Percentiles rank a stretch among this genome's conserved stretches.
Conservation (phyloP, 2,888 invertebrate species). For the Lymantria monacha region DNA sequence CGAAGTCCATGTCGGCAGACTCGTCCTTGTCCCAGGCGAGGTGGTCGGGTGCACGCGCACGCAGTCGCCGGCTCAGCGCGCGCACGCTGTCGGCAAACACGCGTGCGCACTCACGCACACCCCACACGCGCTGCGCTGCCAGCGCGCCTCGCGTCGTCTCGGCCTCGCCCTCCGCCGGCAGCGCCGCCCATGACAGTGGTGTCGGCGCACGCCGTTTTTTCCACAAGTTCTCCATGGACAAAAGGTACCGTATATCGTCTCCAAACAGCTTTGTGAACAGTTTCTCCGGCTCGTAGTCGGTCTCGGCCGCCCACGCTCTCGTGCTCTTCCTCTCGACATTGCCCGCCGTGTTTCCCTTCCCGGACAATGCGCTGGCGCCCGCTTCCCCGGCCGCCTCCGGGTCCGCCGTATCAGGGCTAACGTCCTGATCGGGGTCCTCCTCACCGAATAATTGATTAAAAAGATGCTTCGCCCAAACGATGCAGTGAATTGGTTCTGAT, state of each 20-base stretch:
- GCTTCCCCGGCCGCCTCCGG: slow-evolving; percentile 92
- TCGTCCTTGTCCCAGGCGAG: slow-evolving; percentile 93
- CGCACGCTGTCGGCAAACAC: slow-evolving; percentile 86
- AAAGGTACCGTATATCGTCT: slow-evolving; percentile 96
- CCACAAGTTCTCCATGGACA: slow-evolving; percentile 98
- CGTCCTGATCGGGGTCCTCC: slow-evolving; percentile 97
- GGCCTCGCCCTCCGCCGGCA: slow-evolving; percentile 80
- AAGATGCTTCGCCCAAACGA: slow-evolving; percentile 99
- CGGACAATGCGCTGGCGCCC: slow-evolving; percentile 81
- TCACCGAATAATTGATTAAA: slow-evolving; percentile 99
- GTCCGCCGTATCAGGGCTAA: slow-evolving; percentile 98
- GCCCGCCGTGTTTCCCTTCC: slow-evolving; percentile 71
- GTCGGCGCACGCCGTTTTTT: slow-evolving; percentile 92
- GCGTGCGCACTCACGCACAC: slow-evolving; percentile 87
- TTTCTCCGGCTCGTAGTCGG: slow-evolving; percentile 90
- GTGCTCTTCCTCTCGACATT: slow-evolving; percentile 87
- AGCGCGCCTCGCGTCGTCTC: slow-evolving; percentile 75
- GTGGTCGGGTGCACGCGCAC: not conserved
- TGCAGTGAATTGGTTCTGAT: slow-evolving; percentile 99
- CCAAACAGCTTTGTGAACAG: slow-evolving; percentile 96
- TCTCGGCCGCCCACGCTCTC: slow-evolving; percentile 92
- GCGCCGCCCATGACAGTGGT: slow-evolving; percentile 87
- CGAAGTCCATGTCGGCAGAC: slow-evolving; percentile 96
- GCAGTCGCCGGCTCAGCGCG: slow-evolving; percentile 79
- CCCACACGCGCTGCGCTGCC: slow-evolving; percentile 91